These are phyloP conservation scores for Heliconius nattereri DNA, from an alignment of 1,140 invertebrate species.

Conservation along the genomic window DNA sequence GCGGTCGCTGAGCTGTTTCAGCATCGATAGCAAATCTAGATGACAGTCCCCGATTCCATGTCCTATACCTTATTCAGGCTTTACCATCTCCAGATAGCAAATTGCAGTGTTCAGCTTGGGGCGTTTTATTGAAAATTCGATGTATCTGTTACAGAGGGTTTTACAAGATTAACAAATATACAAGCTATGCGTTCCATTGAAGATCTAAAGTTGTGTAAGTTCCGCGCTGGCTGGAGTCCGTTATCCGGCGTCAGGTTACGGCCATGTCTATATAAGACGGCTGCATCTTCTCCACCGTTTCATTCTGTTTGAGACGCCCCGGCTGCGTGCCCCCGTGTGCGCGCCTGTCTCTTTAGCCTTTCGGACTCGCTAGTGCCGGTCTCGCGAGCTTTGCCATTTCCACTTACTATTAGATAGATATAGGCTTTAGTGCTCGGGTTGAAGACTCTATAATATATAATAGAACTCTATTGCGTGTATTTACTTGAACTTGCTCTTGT, in stretches of 20 bases:
- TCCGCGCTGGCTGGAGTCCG: conserved; percentile 60
- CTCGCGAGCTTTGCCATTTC: conserved; percentile 43
- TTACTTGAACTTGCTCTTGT: conserved; percentile 60
- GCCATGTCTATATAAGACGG: conserved; percentile 79
- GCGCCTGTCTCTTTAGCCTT: conserved; percentile 47
- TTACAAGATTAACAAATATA: conserved; percentile 45
- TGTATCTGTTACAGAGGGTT: conserved; percentile 62
- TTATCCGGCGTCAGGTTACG: conserved; percentile 81
- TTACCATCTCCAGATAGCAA: conserved; percentile 62
- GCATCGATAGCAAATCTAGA: conserved; percentile 39
- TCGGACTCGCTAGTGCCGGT: conserved; percentile 50
- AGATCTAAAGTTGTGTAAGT: conserved; percentile 53
- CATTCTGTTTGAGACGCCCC: conserved; percentile 76
- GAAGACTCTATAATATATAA: conserved; percentile 50
- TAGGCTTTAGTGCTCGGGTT: conserved; percentile 62
- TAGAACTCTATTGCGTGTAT: conserved; percentile 61
- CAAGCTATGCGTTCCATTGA: conserved; percentile 51
- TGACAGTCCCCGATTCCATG: conserved; percentile 62
- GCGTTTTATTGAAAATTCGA: conserved; percentile 79
- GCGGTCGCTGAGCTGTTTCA: conserved; percentile 20
- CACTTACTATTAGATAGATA: conserved; percentile 47
- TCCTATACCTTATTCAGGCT: conserved; percentile 56
- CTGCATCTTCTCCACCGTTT: conserved; percentile 78
- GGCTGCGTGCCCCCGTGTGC: conserved; percentile 59
- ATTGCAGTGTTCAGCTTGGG: conserved; percentile 72